phyloP scores from a whole-genome alignment of 2,797 vertebrate species.

The Cygnus olor region DNA sequence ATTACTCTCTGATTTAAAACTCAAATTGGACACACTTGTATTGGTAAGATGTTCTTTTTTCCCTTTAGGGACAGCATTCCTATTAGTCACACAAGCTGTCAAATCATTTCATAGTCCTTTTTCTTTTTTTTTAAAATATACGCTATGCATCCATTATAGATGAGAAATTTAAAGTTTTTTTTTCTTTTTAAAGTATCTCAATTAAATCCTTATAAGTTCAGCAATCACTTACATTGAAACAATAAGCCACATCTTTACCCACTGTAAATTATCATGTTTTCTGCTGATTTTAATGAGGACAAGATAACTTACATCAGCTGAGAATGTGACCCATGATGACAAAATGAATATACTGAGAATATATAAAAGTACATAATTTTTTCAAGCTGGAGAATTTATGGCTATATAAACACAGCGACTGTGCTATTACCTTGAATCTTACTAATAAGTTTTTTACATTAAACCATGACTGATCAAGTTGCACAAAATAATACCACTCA shows the following conservation, averaged over 20 bases:
- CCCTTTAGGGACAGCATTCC: constrained; percentile 73
- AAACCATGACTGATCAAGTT: accelerated
- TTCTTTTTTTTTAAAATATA: background rate
- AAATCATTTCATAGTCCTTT: constrained; percentile 62
- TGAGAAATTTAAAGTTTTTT: constrained; percentile 47
- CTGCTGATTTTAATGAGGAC: background rate
- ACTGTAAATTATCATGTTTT: background rate
- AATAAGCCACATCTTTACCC: background rate
- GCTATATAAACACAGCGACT: background rate
- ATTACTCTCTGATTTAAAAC: constrained; percentile 78
- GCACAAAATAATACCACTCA: background rate
- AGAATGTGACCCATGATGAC: background rate
- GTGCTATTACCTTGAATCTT: background rate
- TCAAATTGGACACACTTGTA: constrained; percentile 73
- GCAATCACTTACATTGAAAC: constrained; percentile 2
- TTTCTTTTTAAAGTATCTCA: constrained; percentile 36
- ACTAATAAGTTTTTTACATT: background rate
- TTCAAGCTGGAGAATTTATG: background rate
- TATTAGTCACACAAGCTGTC: constrained; percentile 75
- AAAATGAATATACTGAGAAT: background rate
- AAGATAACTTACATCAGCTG: background rate
- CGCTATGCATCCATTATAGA: constrained; percentile 62
- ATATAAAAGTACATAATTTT: background rate
- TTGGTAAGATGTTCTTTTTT: constrained; percentile 68
- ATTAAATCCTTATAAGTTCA: constrained; percentile 57